Evolutionary conservation across 1,140 invertebrate genomes (phyloP).

Genomic region (Bombus polaris): DNA sequence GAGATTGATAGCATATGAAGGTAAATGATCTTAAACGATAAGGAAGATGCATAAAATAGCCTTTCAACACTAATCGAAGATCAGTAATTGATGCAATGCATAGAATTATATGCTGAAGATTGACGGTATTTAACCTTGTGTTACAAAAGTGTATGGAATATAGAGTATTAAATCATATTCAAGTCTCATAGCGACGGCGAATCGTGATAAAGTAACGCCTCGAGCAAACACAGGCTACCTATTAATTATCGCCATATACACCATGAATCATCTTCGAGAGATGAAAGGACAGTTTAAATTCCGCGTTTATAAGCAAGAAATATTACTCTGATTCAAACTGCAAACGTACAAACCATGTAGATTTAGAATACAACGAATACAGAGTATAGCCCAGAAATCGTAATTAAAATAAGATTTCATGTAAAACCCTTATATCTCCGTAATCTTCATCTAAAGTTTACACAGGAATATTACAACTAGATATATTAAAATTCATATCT

Average conservation of each 20-base stretch:
- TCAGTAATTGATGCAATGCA: neutral
- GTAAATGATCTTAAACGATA: neutral
- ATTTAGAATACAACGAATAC: too few species aligned
- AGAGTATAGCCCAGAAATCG: too few species aligned
- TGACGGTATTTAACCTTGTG: conserved; percentile 10
- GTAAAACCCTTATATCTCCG: too few species aligned
- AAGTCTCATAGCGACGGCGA: conserved; percentile 4
- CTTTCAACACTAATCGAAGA: neutral
- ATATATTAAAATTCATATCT: too few species aligned
- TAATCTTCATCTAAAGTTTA: too few species aligned
- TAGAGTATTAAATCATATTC: conserved; percentile 29
- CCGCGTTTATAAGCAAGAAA: neutral
- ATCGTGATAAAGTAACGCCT: conserved; percentile 35
- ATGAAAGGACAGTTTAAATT: neutral
- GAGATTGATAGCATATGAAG: too few species aligned
- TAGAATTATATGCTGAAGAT: neutral
- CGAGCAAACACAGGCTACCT: conserved; percentile 29
- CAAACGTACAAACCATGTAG: too few species aligned
- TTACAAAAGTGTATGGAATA: neutral
- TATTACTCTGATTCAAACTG: neutral
- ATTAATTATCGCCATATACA: conserved; percentile 31
- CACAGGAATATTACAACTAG: too few species aligned
- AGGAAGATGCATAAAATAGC: neutral
- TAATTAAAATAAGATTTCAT: too few species aligned
- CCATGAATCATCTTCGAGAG: conserved; percentile 22